These are phyloP conservation scores for Platichthys flesus DNA, from an alignment of 2,113 vertebrate genomes.

Conservation along the genomic window DNA sequence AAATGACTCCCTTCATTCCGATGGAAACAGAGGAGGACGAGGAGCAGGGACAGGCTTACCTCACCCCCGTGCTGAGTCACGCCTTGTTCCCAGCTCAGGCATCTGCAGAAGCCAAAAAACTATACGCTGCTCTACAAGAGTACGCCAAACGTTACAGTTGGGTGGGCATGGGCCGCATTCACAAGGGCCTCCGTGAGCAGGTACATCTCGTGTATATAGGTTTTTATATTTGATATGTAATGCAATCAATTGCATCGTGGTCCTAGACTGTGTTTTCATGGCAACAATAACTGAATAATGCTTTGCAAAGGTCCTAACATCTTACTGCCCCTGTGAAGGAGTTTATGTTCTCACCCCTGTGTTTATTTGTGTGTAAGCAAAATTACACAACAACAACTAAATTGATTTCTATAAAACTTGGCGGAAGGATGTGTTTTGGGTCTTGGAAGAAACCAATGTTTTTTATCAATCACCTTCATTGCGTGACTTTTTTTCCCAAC, in stretches of 20 bases:
- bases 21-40: conserved; percentile 79
- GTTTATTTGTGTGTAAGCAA: too few species aligned
- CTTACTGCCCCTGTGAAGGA: too few species aligned
- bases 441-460: too few species aligned
- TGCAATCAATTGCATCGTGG: background rate
- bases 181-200: conserved; percentile 85
- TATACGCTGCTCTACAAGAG: conserved; percentile 86
- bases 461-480: too few species aligned
- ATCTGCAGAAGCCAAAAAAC: conserved; percentile 82
- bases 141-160: conserved; percentile 92
- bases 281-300: background rate
- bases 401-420: too few species aligned
- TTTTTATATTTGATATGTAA: background rate
- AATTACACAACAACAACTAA: too few species aligned
- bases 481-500: too few species aligned
- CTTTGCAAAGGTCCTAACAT: background rate
- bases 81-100: conserved; percentile 80
- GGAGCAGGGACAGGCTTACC: conserved; percentile 74
- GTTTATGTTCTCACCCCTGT: too few species aligned
- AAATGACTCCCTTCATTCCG: conserved; percentile 70
- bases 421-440: too few species aligned
- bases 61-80: conserved; percentile 81
- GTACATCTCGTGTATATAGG: conserved; percentile 38
- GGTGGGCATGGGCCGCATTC: conserved; percentile 90
- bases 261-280: background rate